phyloP scores from a whole-genome alignment of 2,888 invertebrate genomes.

The Zonitis immaculata region DNA sequence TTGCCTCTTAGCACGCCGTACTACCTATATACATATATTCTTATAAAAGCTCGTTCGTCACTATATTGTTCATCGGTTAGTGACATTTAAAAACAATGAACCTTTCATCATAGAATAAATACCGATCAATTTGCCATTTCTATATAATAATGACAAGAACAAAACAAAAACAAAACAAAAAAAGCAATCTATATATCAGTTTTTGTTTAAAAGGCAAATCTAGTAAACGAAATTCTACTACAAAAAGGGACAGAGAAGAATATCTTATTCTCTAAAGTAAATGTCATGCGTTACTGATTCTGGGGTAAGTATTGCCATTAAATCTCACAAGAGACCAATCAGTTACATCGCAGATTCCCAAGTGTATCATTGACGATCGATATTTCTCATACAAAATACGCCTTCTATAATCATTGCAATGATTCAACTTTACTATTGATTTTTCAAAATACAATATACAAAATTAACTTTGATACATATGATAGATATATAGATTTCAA shows the following conservation, averaged over 20 bases:
- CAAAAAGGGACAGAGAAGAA: too few species aligned
- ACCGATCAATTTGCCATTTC: conserved; percentile 23
- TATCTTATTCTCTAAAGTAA: not conserved
- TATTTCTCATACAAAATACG: not conserved
- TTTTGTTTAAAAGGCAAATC: not conserved
- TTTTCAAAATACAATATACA: too few species aligned
- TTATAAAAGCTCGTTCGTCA: conserved; percentile 10
- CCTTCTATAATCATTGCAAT: too few species aligned
- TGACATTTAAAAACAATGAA: conserved; percentile 32
- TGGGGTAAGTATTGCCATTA: too few species aligned
- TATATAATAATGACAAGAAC: not conserved
- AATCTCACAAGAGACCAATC: not conserved
- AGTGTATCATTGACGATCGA: not conserved
- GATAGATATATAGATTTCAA: not conserved
- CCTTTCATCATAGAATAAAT: conserved; percentile 21
- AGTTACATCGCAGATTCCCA: not conserved
- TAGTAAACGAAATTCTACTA: too few species aligned
- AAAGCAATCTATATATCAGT: too few species aligned
- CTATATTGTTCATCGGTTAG: conserved; percentile 25
- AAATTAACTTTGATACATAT: too few species aligned
- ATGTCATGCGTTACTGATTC: not conserved
- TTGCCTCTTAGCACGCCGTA: not conserved
- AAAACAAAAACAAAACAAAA: not conserved
- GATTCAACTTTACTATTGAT: too few species aligned
- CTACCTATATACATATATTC: not conserved